These are phyloP conservation scores for Coreius guichenoti DNA, from an alignment of 2,797 vertebrate genomes.

Conservation along the genomic window DNA sequence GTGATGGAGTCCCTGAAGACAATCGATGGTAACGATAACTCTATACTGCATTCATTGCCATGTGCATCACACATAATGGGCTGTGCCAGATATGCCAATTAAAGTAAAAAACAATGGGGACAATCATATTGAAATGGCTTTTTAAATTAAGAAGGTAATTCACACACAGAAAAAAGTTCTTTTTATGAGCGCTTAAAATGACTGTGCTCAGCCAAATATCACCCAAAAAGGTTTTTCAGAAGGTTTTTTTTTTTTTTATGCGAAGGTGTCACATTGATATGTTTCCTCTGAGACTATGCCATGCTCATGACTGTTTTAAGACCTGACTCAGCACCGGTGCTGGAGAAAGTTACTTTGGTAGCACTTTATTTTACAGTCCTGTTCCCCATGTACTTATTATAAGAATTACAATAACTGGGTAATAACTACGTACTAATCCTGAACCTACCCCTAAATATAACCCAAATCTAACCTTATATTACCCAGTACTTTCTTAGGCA, in stretches of 20 bases:
- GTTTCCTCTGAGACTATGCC: background rate
- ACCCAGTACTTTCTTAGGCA: no score
- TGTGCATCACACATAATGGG: background rate
- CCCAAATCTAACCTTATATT: no score
- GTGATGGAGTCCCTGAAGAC: conserved; percentile 7
- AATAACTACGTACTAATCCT: no score
- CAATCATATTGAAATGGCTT: background rate
- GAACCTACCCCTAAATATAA: no score
- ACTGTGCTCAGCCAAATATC: background rate
- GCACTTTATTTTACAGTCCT: background rate
- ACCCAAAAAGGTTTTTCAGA: background rate
- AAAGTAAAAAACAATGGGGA: background rate
- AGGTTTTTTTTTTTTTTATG: background rate
- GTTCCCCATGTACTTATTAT: no score
- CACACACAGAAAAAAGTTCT: background rate
- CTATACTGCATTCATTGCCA: background rate
- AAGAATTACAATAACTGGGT: no score
- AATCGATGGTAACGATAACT: background rate
- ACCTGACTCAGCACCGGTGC: conserved; percentile 10
- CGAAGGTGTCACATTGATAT: background rate
- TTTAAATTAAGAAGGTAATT: background rate
- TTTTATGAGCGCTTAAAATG: background rate
- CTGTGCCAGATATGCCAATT: conserved; percentile 18
- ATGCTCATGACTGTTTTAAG: background rate
- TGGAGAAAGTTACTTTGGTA: background rate